Evolutionary conservation across 1,140 invertebrate species (phyloP), one percentile per base, ranked within the genome.

Genomic region (Nomia melanderi): DNA sequence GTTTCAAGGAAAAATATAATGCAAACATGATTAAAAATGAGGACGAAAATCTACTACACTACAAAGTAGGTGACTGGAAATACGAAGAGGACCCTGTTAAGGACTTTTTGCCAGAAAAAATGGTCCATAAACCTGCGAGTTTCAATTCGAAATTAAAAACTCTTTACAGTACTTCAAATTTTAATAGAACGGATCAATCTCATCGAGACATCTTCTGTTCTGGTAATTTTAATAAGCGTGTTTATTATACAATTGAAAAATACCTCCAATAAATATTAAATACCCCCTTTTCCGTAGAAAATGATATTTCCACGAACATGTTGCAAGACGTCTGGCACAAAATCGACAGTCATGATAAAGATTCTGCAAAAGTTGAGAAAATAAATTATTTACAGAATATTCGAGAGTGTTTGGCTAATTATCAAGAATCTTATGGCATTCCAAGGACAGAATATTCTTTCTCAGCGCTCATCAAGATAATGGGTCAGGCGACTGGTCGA

Each of bases 391-490:
- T 90, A 12, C 54, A 77, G 5, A 85, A 70, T 44, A 36, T 88
- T 27, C 84, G 87, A 12, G 87, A 87, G 47, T 86, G 86, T 67
- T 75, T 92, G 47, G 86, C 86, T 0, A 85, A 87, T 63, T 90
- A 90, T 86, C 91, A 91, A 77, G 88, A 89, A 72, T 72, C 74
- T 6, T 83, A 67, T 20, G 90, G 87, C n/a, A 86, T 71, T 31
- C 84, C 90, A 17, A 70, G 78, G 31, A 83, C 78, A 0, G 88
- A 91, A 65, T 91, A 91, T 75, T 81, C 88, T 17, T 92, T 88
- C 63, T 69, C 78, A 2, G 71, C 88, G 29, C 81, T 92, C 20
- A 86, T 92, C 11, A 83, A 77, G 62, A 67, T 88, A 41, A 89
- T 92, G 86, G 88, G 86, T 25, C 90, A 89, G 66, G 82, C 86